These are phyloP conservation scores for Diabrotica virgifera DNA, from an alignment of 1,140 invertebrate species.

Conservation along the genomic window DNA sequence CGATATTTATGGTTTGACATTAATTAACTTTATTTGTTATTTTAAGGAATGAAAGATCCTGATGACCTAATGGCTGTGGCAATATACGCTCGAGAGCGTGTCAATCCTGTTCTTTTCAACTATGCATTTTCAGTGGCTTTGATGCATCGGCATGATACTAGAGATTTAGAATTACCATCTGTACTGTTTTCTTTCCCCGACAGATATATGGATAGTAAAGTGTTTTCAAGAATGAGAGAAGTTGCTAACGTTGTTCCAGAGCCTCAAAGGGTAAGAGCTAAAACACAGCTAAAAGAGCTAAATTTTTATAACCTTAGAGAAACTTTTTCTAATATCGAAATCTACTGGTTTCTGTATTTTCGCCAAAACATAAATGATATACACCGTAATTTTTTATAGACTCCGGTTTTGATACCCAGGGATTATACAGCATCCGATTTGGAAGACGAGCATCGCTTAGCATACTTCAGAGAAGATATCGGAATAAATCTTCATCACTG, in stretches of 20 bases:
- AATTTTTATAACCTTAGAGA: no score
- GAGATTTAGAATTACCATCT: slow-evolving; percentile 54
- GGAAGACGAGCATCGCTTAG: slow-evolving; percentile 60
- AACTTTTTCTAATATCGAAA: no score
- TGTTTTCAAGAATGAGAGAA: slow-evolving; percentile 63
- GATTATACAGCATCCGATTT: slow-evolving; percentile 65
- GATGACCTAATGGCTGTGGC: slow-evolving; percentile 43
- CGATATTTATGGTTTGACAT: no score
- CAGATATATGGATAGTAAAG: slow-evolving; percentile 68
- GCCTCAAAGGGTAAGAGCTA: slow-evolving; percentile 57
- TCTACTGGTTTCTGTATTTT: no score
- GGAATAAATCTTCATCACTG: slow-evolving; percentile 69
- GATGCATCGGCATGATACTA: slow-evolving; percentile 38
- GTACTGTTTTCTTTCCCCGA: slow-evolving; percentile 70
- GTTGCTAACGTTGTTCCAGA: slow-evolving; percentile 59
- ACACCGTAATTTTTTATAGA: slow-evolving; percentile 21
- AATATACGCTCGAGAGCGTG: slow-evolving; percentile 43
- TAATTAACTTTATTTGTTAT: background rate
- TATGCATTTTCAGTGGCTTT: slow-evolving; percentile 48
- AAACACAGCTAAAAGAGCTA: no score
- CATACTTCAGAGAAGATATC: slow-evolving; percentile 63
- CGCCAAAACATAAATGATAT: no score
- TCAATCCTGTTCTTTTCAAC: slow-evolving; percentile 49
- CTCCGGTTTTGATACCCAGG: slow-evolving; percentile 58
- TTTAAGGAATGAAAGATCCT: slow-evolving; percentile 25